A percentile compares a stretch with the other conserved stretches of the same genome.
phyloP scores from a whole-genome alignment of 2,888 invertebrate species.

The Synanthedon vespiformis region DNA sequence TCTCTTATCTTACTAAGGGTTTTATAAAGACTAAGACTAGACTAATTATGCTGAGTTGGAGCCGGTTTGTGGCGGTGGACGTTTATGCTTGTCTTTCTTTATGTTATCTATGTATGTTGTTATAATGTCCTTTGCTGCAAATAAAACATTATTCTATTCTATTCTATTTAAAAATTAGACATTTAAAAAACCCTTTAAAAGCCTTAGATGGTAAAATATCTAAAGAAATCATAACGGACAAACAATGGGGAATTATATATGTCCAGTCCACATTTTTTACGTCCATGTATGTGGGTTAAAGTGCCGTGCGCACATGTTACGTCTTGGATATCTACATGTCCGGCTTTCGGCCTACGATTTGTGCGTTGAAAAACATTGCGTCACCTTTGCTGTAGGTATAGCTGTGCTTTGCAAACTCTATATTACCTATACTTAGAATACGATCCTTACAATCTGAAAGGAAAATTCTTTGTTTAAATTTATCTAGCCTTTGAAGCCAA shows the following conservation, averaged over 20 bases:
- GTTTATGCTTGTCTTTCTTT: too few species aligned
- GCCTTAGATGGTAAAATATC: background rate
- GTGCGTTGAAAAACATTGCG: conserved; percentile 48
- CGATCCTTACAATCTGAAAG: background rate
- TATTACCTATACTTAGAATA: background rate
- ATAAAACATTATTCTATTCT: too few species aligned
- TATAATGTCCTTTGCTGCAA: too few species aligned
- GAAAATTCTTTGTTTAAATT: background rate
- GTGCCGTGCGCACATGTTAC: conserved; percentile 60
- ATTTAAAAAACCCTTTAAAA: background rate
- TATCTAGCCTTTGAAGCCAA: background rate
- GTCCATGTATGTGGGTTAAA: conserved; percentile 56
- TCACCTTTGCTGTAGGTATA: conserved; percentile 24
- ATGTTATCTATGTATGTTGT: too few species aligned
- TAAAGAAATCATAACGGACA: background rate
- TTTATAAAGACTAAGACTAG: too few species aligned
- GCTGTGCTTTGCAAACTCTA: conserved; percentile 23
- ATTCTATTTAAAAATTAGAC: too few species aligned
- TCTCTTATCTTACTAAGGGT: too few species aligned
- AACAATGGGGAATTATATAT: conserved; percentile 1
- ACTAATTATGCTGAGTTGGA: too few species aligned
- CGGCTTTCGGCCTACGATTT: conserved; percentile 53
- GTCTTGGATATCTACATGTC: conserved; percentile 42
- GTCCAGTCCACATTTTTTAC: conserved; percentile 46
- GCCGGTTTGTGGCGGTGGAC: too few species aligned